A percentile compares a stretch with the other conserved stretches of the same genome.
Evolutionary conservation across 2,797 vertebrate genomes (phyloP).

Genomic region (Lutjanus argentimaculatus): DNA sequence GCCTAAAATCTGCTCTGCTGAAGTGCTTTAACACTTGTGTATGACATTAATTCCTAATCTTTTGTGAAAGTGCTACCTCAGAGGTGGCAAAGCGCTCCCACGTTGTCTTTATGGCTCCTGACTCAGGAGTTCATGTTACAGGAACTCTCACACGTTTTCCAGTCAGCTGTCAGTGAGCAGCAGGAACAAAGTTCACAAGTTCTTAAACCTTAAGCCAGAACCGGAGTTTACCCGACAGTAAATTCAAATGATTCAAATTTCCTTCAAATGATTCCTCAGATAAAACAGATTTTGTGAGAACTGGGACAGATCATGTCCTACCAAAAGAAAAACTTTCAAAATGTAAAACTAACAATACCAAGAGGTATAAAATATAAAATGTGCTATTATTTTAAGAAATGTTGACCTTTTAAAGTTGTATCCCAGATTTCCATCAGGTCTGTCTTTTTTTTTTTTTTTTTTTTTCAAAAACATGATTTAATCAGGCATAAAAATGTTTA

Average conservation of each 20-base stretch:
- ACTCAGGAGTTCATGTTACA: slow-evolving; percentile 29
- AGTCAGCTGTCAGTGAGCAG: slow-evolving; percentile 28
- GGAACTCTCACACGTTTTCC: slow-evolving; percentile 22
- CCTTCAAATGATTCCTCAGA: background rate
- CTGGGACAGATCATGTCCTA: too few species aligned
- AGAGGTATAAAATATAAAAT: too few species aligned
- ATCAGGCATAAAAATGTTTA: too few species aligned
- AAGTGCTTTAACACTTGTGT: slow-evolving; percentile 26
- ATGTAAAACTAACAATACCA: too few species aligned
- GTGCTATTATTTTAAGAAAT: too few species aligned
- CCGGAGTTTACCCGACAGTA: slow-evolving; percentile 5
- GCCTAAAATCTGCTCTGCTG: slow-evolving; percentile 21
- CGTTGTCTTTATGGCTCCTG: slow-evolving; percentile 17
- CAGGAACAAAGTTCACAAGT: slow-evolving; percentile 31
- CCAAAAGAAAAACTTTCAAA: too few species aligned
- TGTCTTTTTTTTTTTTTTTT: too few species aligned
- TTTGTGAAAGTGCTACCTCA: slow-evolving; percentile 21
- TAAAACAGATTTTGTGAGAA: background rate
- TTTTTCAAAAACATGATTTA: too few species aligned
- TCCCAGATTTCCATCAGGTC: too few species aligned
- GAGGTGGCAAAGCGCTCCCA: slow-evolving; percentile 14
- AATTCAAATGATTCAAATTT: background rate
- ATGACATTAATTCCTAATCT: slow-evolving; percentile 39
- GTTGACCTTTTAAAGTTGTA: too few species aligned
- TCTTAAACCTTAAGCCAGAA: slow-evolving; percentile 9